Evolutionary conservation across 2,797 vertebrate genomes (phyloP), one percentile per base, ranked within the genome.

Genomic region (Falco peregrinus): DNA sequence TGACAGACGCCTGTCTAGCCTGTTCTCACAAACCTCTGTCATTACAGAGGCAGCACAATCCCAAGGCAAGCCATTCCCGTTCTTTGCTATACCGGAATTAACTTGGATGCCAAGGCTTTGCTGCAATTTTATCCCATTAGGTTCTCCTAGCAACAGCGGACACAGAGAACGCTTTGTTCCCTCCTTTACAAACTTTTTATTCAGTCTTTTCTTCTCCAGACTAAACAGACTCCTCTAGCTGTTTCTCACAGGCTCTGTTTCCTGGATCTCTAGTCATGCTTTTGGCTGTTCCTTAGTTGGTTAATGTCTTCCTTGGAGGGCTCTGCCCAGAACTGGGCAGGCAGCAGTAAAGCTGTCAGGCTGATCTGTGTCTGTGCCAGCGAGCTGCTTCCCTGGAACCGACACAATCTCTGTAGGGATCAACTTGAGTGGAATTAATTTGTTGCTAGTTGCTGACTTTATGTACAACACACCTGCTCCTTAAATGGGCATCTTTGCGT

Each of bases 1-100:
- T 71, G 56, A 12, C 92, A 94, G 90, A 31, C 17, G 0, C 89
- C 82, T 73, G 94, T 87, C 91, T 89, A 21, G 94, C 87, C 89
- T 89, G 87, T 94, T 96, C 60, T 81, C 86, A 29, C 91, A 35
- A 43, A 11, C 7, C 74, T 59, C 68, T 91, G 59, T 91, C 89
- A 89, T 93, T 83, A 69, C 84, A 61, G 50, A 83, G 45, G 35
- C 73, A 78, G 61, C 56, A 21, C 56, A 35, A 31, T 82, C 95
- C 95, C 3, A 11, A 61, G 87, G 82, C 89, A 63, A 87, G 78
- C 84, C 78, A 16, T 91, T 92, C 89, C 93, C 64, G 0, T 95
- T 87, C 87, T 79, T 17, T 73, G 5, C 56, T 75, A 0, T 3
- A 1, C 63, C 68, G 77, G 75, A 50, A 56, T 73, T 31, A 11